Evolutionary conservation across 1,140 invertebrate genomes (phyloP).

Genomic region (Caerostris extrusa): DNA sequence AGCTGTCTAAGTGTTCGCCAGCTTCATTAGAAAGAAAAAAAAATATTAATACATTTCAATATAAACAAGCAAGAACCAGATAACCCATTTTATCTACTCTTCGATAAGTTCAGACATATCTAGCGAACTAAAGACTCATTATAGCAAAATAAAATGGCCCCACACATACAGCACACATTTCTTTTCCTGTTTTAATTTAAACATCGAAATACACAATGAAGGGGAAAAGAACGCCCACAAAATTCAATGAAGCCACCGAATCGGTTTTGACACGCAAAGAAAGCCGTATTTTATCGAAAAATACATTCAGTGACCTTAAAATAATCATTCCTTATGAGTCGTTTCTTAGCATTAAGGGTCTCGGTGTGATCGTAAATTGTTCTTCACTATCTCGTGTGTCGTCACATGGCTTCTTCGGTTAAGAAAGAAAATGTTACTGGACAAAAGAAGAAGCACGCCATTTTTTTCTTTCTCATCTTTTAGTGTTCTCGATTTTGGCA

Average conservation of each 20-base stretch:
- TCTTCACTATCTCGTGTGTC: constrained; percentile 14
- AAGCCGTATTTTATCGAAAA: background rate
- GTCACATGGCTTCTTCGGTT: background rate
- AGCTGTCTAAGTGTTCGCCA: too few relatives aligned
- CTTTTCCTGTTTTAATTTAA: background rate
- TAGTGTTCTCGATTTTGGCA: background rate
- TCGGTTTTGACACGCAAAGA: background rate
- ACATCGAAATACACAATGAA: background rate
- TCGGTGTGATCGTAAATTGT: background rate
- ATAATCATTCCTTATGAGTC: constrained; percentile 37
- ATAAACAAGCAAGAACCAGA: too few relatives aligned
- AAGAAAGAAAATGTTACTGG: background rate
- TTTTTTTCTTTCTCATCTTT: background rate
- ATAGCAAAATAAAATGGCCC: background rate
- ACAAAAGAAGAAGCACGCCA: background rate
- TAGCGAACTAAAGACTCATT: too few relatives aligned
- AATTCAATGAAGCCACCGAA: background rate
- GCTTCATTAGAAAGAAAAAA: too few relatives aligned
- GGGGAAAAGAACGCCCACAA: background rate
- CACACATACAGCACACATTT: background rate
- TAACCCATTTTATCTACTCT: too few relatives aligned
- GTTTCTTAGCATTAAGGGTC: constrained; percentile 38
- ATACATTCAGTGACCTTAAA: constrained; percentile 58
- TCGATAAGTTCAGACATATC: too few relatives aligned
- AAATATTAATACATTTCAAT: too few relatives aligned